Evolutionary conservation across 2,888 invertebrate species (phyloP), one percentile per base, ranked within the genome.

Genomic region (Nomada goodeniana): DNA sequence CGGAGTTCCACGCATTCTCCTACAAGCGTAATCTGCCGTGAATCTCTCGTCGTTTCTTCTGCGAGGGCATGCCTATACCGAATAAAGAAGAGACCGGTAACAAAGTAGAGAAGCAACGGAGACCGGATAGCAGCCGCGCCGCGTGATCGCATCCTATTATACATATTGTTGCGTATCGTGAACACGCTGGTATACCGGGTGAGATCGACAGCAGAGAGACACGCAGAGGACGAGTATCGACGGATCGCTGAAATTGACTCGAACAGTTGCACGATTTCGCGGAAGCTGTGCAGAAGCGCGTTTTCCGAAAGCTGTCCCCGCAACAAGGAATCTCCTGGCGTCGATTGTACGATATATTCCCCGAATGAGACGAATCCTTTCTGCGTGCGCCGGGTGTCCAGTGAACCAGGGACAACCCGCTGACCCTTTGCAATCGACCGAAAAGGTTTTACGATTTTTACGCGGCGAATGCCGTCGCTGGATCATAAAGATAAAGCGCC

Each of bases 31-130:
- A 86, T 84, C 86, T 76, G 63, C 78, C 50, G 79, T 67, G 80
- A 68, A 84, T 86, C 86, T 81, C 64, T 57, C 75, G 73, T 76
- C 80, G 83, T 78, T 78, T 42, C 83, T 81, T 63, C 72, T 59
- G 59, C 73, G 29, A 47, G 72, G 65, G 74, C 72, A 85, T 81
- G 57, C 73, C 69, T 74, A 73, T 73, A 72, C 78, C 78, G 85
- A 85, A 85, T 85, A 85, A 85, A 85, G 85, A 82, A 82, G 63
- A 75, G 84, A 65, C 64, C 72, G 64, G 74, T 72, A 83, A 79
- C 83, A 82, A 82, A 83, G 78, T 82, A 82, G 83, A 70, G 67
- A 78, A 82, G 61, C 82, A 55, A 73, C 73, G 42, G 68, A 10
- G 77, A 61, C 57, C 36, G 82, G 52, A 74, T 83, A 82, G 77